A percentile compares a stretch with the other conserved stretches of the same genome.
phyloP scores from a whole-genome alignment of 1,140 invertebrate genomes.

The Diprion similis region DNA sequence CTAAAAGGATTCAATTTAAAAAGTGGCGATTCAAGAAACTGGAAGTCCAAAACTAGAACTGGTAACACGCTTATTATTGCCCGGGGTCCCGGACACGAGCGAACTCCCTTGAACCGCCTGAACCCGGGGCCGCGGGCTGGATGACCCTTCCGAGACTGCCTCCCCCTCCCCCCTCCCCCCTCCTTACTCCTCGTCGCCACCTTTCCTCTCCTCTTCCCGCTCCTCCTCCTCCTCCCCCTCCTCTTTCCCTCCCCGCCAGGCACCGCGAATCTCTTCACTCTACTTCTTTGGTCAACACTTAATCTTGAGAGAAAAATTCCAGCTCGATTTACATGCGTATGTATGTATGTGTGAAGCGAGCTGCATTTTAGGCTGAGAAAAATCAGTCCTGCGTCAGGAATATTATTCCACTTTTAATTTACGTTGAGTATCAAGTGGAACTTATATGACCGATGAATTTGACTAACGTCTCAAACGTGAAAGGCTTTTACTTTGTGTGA shows the following conservation, averaged over 20 bases:
- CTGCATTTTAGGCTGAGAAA: too few relatives aligned
- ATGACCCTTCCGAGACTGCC: background rate
- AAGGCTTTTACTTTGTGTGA: too few relatives aligned
- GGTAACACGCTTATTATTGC: background rate
- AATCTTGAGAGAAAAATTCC: constrained; percentile 24
- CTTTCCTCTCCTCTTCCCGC: background rate
- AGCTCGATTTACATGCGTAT: constrained; percentile 26
- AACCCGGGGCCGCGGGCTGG: background rate
- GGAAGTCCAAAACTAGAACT: constrained; percentile 12
- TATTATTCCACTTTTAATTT: too few relatives aligned
- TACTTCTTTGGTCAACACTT: constrained; percentile 24
- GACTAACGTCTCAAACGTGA: too few relatives aligned
- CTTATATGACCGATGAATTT: too few relatives aligned
- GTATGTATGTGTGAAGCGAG: background rate
- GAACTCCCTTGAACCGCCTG: constrained; percentile 4
- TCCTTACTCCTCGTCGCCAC: background rate
- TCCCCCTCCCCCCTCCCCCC: background rate
- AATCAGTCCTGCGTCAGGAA: too few relatives aligned
- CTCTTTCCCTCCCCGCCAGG: background rate
- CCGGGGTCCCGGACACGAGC: constrained; percentile 3
- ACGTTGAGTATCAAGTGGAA: too few relatives aligned
- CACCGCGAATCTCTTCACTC: constrained; percentile 15
- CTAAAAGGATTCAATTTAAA: constrained; percentile 40
- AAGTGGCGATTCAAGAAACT: constrained; percentile 35
- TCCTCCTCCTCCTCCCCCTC: too few relatives aligned